Base-by-base conservation (phyloP, 2,113 vertebrate species). In the Microtus richardsoni region DNA sequence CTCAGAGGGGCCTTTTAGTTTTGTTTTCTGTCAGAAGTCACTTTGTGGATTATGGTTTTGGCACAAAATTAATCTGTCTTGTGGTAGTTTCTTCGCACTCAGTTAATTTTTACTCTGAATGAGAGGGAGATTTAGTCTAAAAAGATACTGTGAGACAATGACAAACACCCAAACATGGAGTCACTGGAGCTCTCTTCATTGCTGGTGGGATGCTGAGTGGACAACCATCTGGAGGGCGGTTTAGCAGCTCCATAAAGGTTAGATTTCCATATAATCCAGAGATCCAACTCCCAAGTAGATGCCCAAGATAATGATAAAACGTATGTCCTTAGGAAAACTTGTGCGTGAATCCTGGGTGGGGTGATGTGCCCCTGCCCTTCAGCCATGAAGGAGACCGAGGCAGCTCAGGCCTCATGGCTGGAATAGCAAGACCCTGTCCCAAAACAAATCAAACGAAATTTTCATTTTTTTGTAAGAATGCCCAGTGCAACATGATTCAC, bases 41-140 rank as follows among this genome's bases (percentile, higher is more conserved):
- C 36, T 70, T 70, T 86, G 33, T 84, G 66, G 62, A 74, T 77
- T 87, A 11, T 77, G 60, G 26, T 84, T 33, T 78, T 80, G 49
- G 49, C 21, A 54, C 24, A 24, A 64, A 86, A 54, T 91, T 91
- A 44, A 75, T 11, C 44, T n/a, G 28, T 91, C 41, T 8, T 58
- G 44, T 8, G 3, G 33, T 60, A 70, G 36, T 94, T 93, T 83
- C 84, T 75, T 79, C 71, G 58, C 30, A 70, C 28, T 95, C 26
- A 14, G 24, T 87, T 94, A 9, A 36, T 88, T 91, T 93, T 39
- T 95, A 12, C 88, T 93, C 70, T 64, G n/a, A 80, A 62, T 80
- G 36, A 17, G 71, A 30, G 52, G 10, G 54, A 62, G 54, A 28
- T 33, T 64, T 58, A 70, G 24, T 93, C 26, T 87, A 75, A 95